phyloP scores from a whole-genome alignment of 1,140 invertebrate species.

The Habropoda laboriosa region DNA sequence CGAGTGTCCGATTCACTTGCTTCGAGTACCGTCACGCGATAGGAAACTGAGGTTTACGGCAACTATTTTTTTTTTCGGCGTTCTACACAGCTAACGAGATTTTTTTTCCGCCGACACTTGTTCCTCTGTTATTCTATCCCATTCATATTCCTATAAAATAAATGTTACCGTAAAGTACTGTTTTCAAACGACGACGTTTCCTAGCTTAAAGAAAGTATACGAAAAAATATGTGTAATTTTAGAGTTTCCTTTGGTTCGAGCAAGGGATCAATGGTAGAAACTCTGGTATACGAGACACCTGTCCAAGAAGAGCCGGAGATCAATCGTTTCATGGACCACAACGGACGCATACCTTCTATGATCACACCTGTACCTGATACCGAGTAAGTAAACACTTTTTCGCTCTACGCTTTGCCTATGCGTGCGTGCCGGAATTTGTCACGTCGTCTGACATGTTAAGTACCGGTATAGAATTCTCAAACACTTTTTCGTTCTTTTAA shows the following conservation, averaged over 20 bases:
- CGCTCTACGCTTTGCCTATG: background rate
- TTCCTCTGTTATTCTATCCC: background rate
- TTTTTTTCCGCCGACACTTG: background rate
- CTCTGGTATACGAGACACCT: constrained; percentile 93
- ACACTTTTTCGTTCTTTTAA: background rate
- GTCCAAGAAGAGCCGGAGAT: constrained; percentile 87
- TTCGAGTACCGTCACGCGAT: constrained; percentile 71
- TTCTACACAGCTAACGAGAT: background rate
- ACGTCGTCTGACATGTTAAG: background rate
- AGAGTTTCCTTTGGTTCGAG: constrained; percentile 96
- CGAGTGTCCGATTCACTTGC: constrained; percentile 64
- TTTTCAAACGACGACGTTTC: too few species aligned
- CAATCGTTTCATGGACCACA: constrained; percentile 87
- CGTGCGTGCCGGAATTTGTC: background rate
- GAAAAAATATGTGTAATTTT: too few species aligned
- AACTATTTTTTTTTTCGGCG: constrained; percentile 42
- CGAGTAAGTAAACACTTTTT: constrained; percentile 73
- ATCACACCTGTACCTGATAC: constrained; percentile 79
- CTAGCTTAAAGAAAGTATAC: too few species aligned
- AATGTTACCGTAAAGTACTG: too few species aligned
- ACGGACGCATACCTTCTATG: constrained; percentile 82
- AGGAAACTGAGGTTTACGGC: constrained; percentile 74
- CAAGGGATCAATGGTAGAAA: constrained; percentile 97
- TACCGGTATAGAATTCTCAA: background rate
- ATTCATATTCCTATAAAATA: background rate